Evolutionary conservation across 2,888 invertebrate genomes (phyloP).

Genomic region (Caenorhabditis parvicauda): DNA sequence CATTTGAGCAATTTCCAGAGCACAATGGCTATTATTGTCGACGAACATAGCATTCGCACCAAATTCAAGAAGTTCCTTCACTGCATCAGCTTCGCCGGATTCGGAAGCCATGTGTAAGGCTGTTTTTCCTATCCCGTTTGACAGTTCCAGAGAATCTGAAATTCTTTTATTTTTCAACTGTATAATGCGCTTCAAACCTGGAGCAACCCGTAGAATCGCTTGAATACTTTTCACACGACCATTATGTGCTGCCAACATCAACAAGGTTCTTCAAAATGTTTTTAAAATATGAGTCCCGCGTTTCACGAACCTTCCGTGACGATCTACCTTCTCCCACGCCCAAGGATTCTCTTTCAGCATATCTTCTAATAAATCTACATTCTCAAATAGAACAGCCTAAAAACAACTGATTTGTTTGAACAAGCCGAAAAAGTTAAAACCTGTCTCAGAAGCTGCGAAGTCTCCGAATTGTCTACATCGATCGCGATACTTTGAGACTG

Average conservation of each 20-base stretch:
- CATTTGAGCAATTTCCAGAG: conserved; percentile 75
- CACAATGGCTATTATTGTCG: conserved; percentile 71
- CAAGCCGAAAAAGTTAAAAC: conserved; percentile 3
- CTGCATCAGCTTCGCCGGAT: conserved; percentile 41
- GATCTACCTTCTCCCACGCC: conserved; percentile 36
- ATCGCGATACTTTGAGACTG: conserved; percentile 5
- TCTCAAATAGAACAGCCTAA: conserved; percentile 81
- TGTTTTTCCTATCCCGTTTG: conserved; percentile 49
- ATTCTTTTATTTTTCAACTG: not conserved
- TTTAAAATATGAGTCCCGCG: conserved; percentile 73
- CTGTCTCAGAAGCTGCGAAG: conserved; percentile 41
- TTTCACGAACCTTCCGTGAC: conserved; percentile 74
- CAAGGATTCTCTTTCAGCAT: conserved; percentile 68
- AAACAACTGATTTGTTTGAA: conserved; percentile 2
- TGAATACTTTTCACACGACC: conserved; percentile 70
- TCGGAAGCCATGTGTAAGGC: conserved; percentile 56
- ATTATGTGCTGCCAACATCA: conserved; percentile 76
- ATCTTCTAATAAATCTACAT: conserved; percentile 80
- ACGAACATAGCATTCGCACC: conserved; percentile 23
- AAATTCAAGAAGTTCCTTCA: conserved; percentile 15
- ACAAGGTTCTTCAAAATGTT: conserved; percentile 67
- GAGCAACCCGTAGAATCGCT: conserved; percentile 18
- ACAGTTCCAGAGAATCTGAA: conserved; percentile 27
- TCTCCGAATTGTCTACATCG: conserved; percentile 40
- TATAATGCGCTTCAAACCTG: not conserved